phyloP scores from a whole-genome alignment of 2,113 vertebrate genomes.

The Salvelinus fontinalis region DNA sequence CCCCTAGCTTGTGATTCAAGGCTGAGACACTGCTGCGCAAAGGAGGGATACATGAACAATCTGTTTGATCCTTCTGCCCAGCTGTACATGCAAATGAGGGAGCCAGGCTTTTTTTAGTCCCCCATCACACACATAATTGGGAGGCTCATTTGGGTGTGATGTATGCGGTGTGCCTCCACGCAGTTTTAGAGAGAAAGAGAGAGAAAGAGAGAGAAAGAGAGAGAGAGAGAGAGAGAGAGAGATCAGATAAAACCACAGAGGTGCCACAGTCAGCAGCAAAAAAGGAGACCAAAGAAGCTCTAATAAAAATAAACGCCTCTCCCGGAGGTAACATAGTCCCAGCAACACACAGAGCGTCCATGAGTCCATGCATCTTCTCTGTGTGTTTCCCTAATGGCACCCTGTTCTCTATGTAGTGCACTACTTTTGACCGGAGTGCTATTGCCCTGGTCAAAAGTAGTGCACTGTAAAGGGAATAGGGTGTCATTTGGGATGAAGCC shows the following conservation, averaged over 20 bases:
- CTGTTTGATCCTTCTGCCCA: neutral
- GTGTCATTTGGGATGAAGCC: too few relatives aligned
- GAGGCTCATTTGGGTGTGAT: constrained; percentile 11
- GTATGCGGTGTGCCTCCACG: neutral
- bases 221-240: too few relatives aligned
- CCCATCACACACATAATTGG: neutral
- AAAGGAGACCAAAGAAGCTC: neutral
- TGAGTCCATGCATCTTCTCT: constrained; percentile 9
- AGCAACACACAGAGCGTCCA: constrained; percentile 8
- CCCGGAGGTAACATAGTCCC: constrained; percentile 20
- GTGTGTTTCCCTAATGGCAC: too few relatives aligned
- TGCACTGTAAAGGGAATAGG: too few relatives aligned
- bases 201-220: too few relatives aligned
- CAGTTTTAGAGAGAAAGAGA: neutral
- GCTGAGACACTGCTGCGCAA: neutral
- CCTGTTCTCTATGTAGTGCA: too few relatives aligned
- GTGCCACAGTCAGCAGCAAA: constrained; percentile 11
- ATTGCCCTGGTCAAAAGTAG: too few relatives aligned
- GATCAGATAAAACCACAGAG: constrained; percentile 19
- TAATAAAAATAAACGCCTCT: constrained; percentile 7
- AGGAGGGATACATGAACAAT: neutral
- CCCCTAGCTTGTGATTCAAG: constrained; percentile 2
- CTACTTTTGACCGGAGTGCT: too few relatives aligned
- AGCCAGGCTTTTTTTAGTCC: neutral
- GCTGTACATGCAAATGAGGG: neutral